A percentile compares a stretch with the other conserved stretches of the same genome.
Evolutionary conservation across 2,797 vertebrate species (phyloP).

Genomic region (Smutsia temminckii): DNA sequence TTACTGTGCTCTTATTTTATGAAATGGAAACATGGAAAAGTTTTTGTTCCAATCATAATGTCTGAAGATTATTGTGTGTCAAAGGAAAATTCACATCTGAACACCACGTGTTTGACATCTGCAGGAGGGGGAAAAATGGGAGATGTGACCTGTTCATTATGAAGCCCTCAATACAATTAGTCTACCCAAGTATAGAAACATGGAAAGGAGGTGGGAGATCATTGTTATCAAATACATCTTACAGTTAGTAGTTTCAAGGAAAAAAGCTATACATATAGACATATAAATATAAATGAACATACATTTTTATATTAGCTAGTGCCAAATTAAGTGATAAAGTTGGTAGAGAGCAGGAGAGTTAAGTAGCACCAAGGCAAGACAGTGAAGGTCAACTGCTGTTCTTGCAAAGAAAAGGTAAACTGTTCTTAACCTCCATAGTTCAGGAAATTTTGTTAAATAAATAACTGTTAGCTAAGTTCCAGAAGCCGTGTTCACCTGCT

Average conservation of each 20-base stretch:
- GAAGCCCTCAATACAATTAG: not conserved
- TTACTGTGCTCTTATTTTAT: not conserved
- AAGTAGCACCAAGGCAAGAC: not conserved
- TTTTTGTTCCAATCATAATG: slow-evolving; percentile 2
- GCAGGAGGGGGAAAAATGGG: not conserved
- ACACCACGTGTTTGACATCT: slow-evolving; percentile 12
- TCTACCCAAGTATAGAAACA: not conserved
- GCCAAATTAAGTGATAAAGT: not conserved
- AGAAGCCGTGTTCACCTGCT: not conserved
- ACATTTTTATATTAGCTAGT: not conserved
- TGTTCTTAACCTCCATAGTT: not conserved
- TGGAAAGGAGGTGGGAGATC: slow-evolving; percentile 10
- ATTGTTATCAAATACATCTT: not conserved
- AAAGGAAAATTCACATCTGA: slow-evolving; percentile 46
- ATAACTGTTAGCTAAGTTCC: not conserved
- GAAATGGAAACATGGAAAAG: slow-evolving; percentile 39
- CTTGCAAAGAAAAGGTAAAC: not conserved
- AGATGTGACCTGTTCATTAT: not conserved
- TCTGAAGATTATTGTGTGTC: slow-evolving; percentile 7
- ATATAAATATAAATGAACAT: not conserved
- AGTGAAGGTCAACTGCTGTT: not conserved
- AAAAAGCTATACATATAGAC: not conserved
- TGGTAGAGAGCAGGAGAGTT: not conserved
- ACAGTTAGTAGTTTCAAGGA: not conserved
- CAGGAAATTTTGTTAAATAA: not conserved